Evolutionary conservation across 1,140 invertebrate genomes (phyloP).

Genomic region (Drosophila tropicalis): DNA sequence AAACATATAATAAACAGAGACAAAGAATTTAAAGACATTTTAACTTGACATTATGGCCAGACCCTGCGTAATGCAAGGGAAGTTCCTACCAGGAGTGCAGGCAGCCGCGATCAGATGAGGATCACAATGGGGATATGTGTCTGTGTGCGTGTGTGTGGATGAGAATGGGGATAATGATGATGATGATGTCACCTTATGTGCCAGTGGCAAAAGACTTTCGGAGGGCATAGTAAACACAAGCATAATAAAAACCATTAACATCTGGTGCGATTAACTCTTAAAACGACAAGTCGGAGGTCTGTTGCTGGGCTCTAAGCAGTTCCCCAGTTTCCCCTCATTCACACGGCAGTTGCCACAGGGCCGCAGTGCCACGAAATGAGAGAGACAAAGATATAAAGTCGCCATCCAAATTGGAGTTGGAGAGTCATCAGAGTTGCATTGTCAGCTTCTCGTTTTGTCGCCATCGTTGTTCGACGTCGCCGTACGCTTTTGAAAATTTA

Average conservation of each 20-base stretch:
- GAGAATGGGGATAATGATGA: constrained; percentile 39
- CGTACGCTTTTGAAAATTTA: constrained; percentile 80
- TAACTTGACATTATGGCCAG: constrained; percentile 36
- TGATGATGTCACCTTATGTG: constrained; percentile 70
- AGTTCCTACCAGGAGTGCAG: constrained; percentile 22
- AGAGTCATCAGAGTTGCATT: constrained; percentile 39
- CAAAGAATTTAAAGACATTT: constrained; percentile 50
- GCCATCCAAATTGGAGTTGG: constrained; percentile 22
- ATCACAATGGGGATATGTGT: constrained; percentile 23
- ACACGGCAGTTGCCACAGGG: constrained; percentile 56
- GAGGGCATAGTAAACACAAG: constrained; percentile 65
- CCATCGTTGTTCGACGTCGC: constrained; percentile 53
- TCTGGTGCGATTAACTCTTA: constrained; percentile 81
- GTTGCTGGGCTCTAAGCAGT: constrained; percentile 49
- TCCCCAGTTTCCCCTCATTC: constrained; percentile 60
- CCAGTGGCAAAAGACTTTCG: background rate
- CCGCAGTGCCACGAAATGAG: constrained; percentile 30
- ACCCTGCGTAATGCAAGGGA: background rate
- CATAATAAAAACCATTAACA: constrained; percentile 81
- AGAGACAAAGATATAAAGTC: constrained; percentile 16
- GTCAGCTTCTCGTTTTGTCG: constrained; percentile 60
- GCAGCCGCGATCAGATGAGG: constrained; percentile 14
- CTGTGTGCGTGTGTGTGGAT: constrained; percentile 17
- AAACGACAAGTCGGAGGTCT: constrained; percentile 51
- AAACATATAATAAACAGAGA: constrained; percentile 51